Evolutionary conservation across 2,113 vertebrate species (phyloP).

Genomic region (Myotis davidii): DNA sequence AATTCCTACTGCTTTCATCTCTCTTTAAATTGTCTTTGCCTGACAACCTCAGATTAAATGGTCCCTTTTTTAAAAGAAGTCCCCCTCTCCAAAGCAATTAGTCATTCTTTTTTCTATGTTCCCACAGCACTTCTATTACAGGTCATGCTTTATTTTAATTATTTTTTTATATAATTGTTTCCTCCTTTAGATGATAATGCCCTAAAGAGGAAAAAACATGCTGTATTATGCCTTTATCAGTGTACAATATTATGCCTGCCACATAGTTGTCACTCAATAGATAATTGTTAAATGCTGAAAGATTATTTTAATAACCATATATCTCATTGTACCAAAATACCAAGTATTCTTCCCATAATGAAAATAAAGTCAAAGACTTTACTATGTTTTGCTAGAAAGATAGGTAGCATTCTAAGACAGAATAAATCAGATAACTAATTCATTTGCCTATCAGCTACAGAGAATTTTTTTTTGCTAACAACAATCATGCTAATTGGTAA

Average conservation of each 20-base stretch:
- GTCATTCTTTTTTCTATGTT: background rate
- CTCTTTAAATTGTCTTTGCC: background rate
- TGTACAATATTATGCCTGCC: background rate
- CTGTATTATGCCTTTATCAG: background rate
- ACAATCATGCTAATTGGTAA: slow-evolving; percentile 81
- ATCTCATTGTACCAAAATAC: background rate
- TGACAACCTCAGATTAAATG: background rate
- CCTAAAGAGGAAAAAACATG: background rate
- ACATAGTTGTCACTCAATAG: background rate
- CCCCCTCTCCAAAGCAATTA: slow-evolving; percentile 37
- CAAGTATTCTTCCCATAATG: background rate
- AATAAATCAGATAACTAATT: slow-evolving; percentile 41
- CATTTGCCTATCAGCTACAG: background rate
- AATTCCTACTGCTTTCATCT: background rate
- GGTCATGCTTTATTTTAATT: background rate
- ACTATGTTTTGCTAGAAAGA: background rate
- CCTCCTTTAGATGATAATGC: background rate
- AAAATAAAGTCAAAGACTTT: background rate
- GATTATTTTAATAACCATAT: background rate
- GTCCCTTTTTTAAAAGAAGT: background rate
- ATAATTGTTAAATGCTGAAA: slow-evolving; percentile 7
- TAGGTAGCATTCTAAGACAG: background rate
- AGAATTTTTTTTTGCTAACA: slow-evolving; percentile 72
- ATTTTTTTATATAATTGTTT: background rate
- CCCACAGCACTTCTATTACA: background rate